Base-by-base conservation (phyloP, 2,113 vertebrate species). In the Microtus montanus region DNA sequence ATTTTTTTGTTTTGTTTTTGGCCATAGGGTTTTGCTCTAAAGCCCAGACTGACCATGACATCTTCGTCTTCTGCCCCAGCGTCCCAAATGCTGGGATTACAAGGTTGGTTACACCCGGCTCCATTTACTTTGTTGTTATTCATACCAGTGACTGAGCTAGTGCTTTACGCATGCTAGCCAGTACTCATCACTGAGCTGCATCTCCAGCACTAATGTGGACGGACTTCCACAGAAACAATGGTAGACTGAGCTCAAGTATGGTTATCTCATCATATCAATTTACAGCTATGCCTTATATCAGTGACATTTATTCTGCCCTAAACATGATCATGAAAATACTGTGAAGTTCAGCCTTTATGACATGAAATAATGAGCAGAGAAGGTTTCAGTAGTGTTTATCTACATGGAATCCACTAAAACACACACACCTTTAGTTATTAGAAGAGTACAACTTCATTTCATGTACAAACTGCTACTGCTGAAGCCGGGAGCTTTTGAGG, bases 201-300 rank as follows among this genome's bases (percentile, higher is more conserved):
- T 58, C 79, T 54, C 49, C 15, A 78, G 75, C 75, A 52, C 75
- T 78, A 52, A 52, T 33, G 47, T 20, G 75, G 47, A 28, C 7
- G 11, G 44, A 87, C 33, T 85, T 91, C 49, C 66, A 94, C 0
- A 91, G 58, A 95, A 90, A 94, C 79, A 80, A 85, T 1, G 4
- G 94, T 13, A 89, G 64, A 61, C 11, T 49, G 70, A 85, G 66
- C 93, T 88, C 87, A 95, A 86, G 54, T 35, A 74, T 49, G 15
- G 89, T 54, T 75, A 54, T 70, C 91, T 86, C 64, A 91, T 80
- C 30, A 78, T 13, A 82, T 22, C 15, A 77, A 77, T 13, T 75
- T 85, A 90, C 30, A 35, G 38, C 35, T n/a, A 96, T 80, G 96
- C 95, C 61, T 91, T 88, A 88, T 90, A 77, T 92, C 38, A 84